Evolutionary conservation across 2,797 vertebrate genomes (phyloP).

Genomic region (Antrozous pallidus): DNA sequence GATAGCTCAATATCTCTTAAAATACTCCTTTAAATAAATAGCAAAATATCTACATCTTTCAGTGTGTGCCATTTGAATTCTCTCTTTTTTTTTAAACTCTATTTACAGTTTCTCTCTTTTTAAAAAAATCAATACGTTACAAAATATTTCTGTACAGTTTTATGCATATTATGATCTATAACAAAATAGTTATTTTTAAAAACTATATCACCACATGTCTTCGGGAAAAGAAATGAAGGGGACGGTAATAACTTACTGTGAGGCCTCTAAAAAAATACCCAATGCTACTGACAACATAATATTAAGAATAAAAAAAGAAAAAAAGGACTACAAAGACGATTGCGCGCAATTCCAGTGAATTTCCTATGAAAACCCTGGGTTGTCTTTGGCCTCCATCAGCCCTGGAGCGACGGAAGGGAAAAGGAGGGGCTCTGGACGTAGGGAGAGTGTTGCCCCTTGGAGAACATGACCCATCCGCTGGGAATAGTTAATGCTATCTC

Average conservation of each 20-base stretch:
- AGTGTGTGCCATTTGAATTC: constrained; percentile 80
- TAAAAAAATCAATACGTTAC: constrained; percentile 87
- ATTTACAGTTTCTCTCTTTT: constrained; percentile 86
- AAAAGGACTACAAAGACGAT: constrained; percentile 67
- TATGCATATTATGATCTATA: constrained; percentile 93
- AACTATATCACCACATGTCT: constrained; percentile 87
- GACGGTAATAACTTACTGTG: constrained; percentile 79
- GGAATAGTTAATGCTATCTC: constrained; percentile 56
- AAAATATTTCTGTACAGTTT: constrained; percentile 97
- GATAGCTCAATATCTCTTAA: constrained; percentile 82
- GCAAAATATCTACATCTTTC: constrained; percentile 88
- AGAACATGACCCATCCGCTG: constrained; percentile 70
- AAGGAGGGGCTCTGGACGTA: neutral
- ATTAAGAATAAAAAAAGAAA: constrained; percentile 57
- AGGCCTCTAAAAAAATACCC: constrained; percentile 77
- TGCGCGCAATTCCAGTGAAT: constrained; percentile 63
- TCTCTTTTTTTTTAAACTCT: constrained; percentile 79
- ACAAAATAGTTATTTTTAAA: constrained; percentile 94
- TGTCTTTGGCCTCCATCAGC: constrained; percentile 75
- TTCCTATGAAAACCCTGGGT: constrained; percentile 73
- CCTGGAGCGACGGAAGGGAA: neutral
- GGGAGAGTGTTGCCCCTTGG: constrained; percentile 23
- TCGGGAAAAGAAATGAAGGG: constrained; percentile 77
- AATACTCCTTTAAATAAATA: constrained; percentile 88
- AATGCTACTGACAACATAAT: constrained; percentile 72